Evolutionary conservation across 2,113 vertebrate species (phyloP), one percentile per base, ranked within the genome.

Genomic region (Cyphomyrus discorhynchus): DNA sequence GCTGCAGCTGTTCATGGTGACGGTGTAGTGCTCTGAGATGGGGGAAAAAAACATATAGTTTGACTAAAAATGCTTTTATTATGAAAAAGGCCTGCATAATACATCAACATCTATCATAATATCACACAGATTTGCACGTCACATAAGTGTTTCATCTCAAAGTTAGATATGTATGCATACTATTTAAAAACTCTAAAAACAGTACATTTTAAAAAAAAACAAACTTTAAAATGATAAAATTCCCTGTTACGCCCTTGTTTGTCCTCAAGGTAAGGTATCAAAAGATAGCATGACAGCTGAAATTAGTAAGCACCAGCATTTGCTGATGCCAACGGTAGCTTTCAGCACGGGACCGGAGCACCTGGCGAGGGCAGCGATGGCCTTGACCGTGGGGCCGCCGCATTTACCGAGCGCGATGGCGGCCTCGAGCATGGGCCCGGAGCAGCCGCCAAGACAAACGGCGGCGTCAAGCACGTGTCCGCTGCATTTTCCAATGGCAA

Each of bases 261-360:
- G 74, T 80, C 35, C 35, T 42, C 15, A 80, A 42, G 6, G 74
- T 80, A 19, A 42, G 13, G 35, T 19, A 31, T n/a, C 74, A 19
- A 42, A 80, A 2, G 35, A 15, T 19, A 39, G 3, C 66, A n/a
- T 31, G n/a, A 31, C 31, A 15, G 35, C 74, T 19, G 74, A 84
- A 47, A 47, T 47, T 21, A 84, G 82, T 4, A 19, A 47, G 42
- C 21, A n/a, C 0, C 42, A 84, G 45, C 45, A 84, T 42, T 86
- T 49, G 15, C 86, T 90, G 4, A 91, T 2, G 35, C 90, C 87
- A 45, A 91, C 0, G 0, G 91, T 0, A 21, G 89, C 89, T 27
- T 92, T 86, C 0, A 92, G 82, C 52, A 9, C 10, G 7, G 84
- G 46, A n/a, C 84, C 88, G 4, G 42, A 93, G 89, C 91, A 92